phyloP scores from a whole-genome alignment of 2,888 invertebrate species.

The Leptinotarsa peninsularis region DNA sequence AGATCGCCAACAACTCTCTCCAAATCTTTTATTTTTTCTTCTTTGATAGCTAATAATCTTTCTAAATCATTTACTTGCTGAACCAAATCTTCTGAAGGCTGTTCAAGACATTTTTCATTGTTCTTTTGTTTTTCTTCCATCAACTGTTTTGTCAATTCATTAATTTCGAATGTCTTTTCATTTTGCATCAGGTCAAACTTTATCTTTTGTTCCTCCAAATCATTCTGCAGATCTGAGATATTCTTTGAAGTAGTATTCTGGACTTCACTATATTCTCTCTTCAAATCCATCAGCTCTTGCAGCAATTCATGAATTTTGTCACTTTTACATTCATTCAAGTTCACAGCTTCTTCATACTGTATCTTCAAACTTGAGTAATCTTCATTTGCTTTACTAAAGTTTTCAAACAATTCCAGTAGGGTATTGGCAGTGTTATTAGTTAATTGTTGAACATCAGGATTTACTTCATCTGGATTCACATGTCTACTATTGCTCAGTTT shows the following conservation, averaged over 20 bases:
- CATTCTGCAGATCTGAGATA: constrained; percentile 52
- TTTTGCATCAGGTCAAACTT: constrained; percentile 40
- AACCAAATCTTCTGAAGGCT: constrained; percentile 16
- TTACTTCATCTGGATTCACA: constrained; percentile 4
- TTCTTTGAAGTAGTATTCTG: constrained; percentile 42
- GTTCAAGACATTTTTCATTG: constrained; percentile 29
- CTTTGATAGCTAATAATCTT: constrained; percentile 34
- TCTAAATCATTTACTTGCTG: constrained; percentile 36
- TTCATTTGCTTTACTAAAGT: not conserved
- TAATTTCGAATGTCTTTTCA: constrained; percentile 49
- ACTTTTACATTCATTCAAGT: constrained; percentile 1
- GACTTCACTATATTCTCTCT: constrained; percentile 26
- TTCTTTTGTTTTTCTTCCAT: constrained; percentile 53
- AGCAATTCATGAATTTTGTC: constrained; percentile 23
- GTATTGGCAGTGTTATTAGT: constrained; percentile 17
- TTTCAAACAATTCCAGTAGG: constrained; percentile 24
- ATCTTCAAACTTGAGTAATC: constrained; percentile 8
- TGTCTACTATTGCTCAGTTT: constrained; percentile 37
- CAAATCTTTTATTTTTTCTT: constrained; percentile 40
- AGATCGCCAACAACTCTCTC: constrained; percentile 38
- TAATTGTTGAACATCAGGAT: constrained; percentile 26
- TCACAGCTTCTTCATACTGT: constrained; percentile 5
- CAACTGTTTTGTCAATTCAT: constrained; percentile 41
- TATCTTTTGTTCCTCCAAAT: constrained; percentile 43
- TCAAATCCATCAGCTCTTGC: constrained; percentile 23